A percentile compares a stretch with the other conserved stretches of the same genome.
These are phyloP conservation scores for Oreortyx pictus DNA, from an alignment of 2,797 vertebrate species.

Conservation along the genomic window DNA sequence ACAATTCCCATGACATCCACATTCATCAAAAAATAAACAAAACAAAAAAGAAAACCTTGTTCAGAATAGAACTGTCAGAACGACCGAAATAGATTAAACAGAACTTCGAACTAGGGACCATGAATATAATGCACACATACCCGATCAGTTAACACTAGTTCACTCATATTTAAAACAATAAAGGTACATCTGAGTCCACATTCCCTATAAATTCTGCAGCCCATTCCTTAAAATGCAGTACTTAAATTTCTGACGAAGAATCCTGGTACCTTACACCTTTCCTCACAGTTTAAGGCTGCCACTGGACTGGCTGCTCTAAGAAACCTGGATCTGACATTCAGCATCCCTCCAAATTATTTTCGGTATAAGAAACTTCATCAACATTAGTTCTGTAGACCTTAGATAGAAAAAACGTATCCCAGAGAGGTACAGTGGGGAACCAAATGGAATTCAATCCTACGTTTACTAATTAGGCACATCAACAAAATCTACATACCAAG, in stretches of 20 bases:
- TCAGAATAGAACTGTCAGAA: neutral
- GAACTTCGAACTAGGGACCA: neutral
- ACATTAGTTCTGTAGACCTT: neutral
- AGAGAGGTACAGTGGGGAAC: neutral
- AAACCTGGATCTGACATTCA: neutral
- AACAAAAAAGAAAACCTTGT: neutral
- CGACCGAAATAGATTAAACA: neutral
- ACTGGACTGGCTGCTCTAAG: neutral
- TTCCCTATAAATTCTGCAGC: neutral
- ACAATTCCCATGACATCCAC: neutral
- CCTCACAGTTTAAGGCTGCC: neutral
- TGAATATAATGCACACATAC: fast-evolving
- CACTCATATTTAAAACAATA: neutral
- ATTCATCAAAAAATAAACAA: neutral
- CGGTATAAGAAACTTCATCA: neutral
- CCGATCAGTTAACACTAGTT: neutral
- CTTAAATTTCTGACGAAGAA: neutral
- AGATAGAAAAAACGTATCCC: neutral
- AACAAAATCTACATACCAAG: neutral
- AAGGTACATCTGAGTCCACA: too few relatives aligned
- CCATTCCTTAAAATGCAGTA: neutral
- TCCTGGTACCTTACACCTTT: neutral
- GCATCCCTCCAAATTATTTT: neutral
- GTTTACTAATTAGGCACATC: neutral
- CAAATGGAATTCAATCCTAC: neutral